Base-by-base conservation (phyloP, 2,113 vertebrate genomes). In the Calypte anna region DNA sequence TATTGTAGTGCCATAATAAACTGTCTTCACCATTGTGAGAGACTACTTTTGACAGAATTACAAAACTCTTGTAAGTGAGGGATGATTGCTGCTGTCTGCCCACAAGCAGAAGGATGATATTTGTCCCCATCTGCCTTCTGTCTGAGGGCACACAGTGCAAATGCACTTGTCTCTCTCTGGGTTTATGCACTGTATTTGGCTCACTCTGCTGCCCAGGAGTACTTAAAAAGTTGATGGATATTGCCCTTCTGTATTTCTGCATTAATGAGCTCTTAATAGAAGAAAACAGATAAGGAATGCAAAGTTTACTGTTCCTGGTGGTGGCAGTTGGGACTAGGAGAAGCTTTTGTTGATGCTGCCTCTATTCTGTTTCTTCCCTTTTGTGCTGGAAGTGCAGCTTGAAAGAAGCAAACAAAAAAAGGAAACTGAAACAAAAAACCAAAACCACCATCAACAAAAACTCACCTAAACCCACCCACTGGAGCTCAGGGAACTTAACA, bases 381-480 rank as follows among this genome's bases (percentile, higher is more conserved):
- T 70, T 62, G 15, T 74, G 20, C 44, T 87, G 16, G 28, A 74
- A 62, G 6, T 28, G 9, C 73, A 38, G 12, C 64, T 76, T 73
- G 50, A 80, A 22, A 18, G 9, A 46, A 63, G 25, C 8, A 40
- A 28, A 38, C 20, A 17, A 5, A 5, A n/a, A 14, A 66, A 55
- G 19, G 57, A 59, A 64, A 22, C 40, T 19, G 6, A 27, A 24
- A 44, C 17, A 43, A 51, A 58, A 61, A 40, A 10, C 4, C 22
- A 51, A 20, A 24, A 44, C 14, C 17, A 28, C 18, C 7, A 78
- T 9, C 13, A 43, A 51, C 33, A 28, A 24, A 61, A 82, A 43
- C 1, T 0, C 31, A 28, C 9, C 8, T 38, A n/a, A 31, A 28
- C 31, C 31, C 48, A 25, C 15, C 3, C 36, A 7, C 0, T 33